These are phyloP conservation scores for Coreius guichenoti DNA, from an alignment of 2,797 vertebrate genomes.

Conservation along the genomic window DNA sequence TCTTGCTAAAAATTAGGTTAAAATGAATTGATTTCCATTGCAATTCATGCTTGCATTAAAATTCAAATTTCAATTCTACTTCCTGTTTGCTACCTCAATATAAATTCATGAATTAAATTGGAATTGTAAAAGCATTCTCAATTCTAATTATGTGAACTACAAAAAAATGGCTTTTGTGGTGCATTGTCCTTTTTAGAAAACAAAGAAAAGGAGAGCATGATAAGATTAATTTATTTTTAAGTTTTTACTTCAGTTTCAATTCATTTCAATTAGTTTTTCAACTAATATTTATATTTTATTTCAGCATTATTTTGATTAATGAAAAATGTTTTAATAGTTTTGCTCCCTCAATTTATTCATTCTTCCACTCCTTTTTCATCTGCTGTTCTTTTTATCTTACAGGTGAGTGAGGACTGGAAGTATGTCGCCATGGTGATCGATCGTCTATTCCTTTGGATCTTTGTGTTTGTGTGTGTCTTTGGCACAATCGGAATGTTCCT, in stretches of 20 bases:
- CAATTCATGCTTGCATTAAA: not conserved
- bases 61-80: not conserved
- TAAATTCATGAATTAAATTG: not conserved
- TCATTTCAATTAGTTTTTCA: not conserved
- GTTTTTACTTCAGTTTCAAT: not conserved
- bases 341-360: not conserved
- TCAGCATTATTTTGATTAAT: not conserved
- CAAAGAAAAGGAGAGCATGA: not conserved
- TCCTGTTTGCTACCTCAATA: not conserved
- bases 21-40: not conserved
- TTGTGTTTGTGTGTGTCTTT: conserved; percentile 93
- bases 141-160: not conserved
- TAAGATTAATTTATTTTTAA: not conserved
- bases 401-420: conserved; percentile 99
- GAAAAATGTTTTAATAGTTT: not conserved
- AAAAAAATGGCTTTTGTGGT: not conserved
- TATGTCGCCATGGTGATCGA: conserved; percentile 99
- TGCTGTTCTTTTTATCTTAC: conserved; percentile 43
- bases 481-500: conserved; percentile 97
- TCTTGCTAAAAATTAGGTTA: not conserved
- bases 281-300: not conserved
- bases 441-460: conserved; percentile 97
- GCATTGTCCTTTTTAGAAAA: not conserved
- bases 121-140: not conserved
- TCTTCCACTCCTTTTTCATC: not conserved